Evolutionary conservation across 2,888 invertebrate genomes (phyloP).

Genomic region (Sarcophaga caerulescens): DNA sequence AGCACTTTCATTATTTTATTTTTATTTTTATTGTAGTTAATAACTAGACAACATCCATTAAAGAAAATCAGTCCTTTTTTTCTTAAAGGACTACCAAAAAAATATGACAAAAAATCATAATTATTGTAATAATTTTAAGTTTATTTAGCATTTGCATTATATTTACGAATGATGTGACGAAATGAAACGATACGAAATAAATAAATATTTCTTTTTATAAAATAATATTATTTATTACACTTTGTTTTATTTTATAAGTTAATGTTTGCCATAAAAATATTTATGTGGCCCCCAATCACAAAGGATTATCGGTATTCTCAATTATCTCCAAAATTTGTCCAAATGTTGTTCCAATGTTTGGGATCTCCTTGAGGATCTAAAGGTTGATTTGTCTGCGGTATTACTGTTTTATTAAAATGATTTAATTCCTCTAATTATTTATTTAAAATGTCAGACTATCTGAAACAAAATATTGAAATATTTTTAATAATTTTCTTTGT

Average conservation of each 20-base stretch:
- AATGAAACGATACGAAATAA: slow-evolving; percentile 57
- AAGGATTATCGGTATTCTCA: slow-evolving; percentile 47
- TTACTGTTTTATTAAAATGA: slow-evolving; percentile 85
- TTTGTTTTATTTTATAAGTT: not conserved
- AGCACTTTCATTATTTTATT: slow-evolving; percentile 36
- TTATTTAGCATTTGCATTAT: slow-evolving; percentile 52
- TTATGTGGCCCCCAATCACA: slow-evolving; percentile 46
- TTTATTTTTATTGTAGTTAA: slow-evolving; percentile 51
- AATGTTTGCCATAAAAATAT: not conserved
- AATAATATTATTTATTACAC: slow-evolving; percentile 2
- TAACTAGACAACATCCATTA: not conserved
- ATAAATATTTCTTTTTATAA: slow-evolving; percentile 55
- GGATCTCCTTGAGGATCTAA: slow-evolving; percentile 88
- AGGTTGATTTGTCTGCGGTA: slow-evolving; percentile 88
- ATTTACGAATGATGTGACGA: slow-evolving; percentile 67
- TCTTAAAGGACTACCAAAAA: slow-evolving; percentile 47
- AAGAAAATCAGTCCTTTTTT: slow-evolving; percentile 50
- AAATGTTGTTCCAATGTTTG: slow-evolving; percentile 88
- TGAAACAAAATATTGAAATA: slow-evolving; percentile 74
- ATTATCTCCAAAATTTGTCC: slow-evolving; percentile 90
- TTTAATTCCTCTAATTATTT: slow-evolving; percentile 83
- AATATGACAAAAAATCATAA: slow-evolving; percentile 7
- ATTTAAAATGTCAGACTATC: slow-evolving; percentile 84
- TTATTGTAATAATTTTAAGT: slow-evolving; percentile 57
- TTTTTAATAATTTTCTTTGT: not conserved